Evolutionary conservation across 1,140 invertebrate species (phyloP), one percentile per base, ranked within the genome.

Genomic region (Drosophila baimaii): DNA sequence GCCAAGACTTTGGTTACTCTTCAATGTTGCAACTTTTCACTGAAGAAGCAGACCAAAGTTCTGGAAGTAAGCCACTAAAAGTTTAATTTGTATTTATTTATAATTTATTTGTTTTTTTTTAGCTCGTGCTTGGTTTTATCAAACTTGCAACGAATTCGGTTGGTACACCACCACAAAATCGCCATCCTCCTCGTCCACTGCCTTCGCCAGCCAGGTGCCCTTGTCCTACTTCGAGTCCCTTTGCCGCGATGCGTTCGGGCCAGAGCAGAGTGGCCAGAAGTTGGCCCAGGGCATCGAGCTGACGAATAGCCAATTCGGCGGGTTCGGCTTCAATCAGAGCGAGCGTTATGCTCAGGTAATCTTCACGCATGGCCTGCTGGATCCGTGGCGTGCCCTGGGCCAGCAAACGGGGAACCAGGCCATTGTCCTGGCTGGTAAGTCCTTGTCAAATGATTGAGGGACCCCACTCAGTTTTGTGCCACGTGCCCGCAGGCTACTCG

Each of bases 61-160:
- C 63, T 7, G 79, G 56, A 63, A 77, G 88, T 90, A 74, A 79
- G 79, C 77, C 15, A 29, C 2, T 31, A 4, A 33, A 27, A 21
- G 9, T 0, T 29, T 8, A 25, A 12, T 62, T 35, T 15, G 12
- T n/a, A n/a, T 29, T 21, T 21, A 17, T 21, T 52, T 39, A 59
- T 71, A 69, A 21, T 57, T 58, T 59, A 51, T 49, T 52, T 57
- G 27, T 41, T 74, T 58, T 17, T 41, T 74, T 58, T 17, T 47
- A 91, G 90, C 52, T 75, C 93, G 94, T 37, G 94, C 94, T 66
- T 96, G 95, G 95, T 93, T 92, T 15, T 95, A 95, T 79, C 95
- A 96, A 90, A 95, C 95, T 0, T 96, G 96, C 91, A 94, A 93
- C 19, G 95, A 96, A 90, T 96, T 95, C 83, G 96, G 95, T 44